Conservation (phyloP, 2,888 invertebrate genomes). For the Phalangium opilio region DNA sequence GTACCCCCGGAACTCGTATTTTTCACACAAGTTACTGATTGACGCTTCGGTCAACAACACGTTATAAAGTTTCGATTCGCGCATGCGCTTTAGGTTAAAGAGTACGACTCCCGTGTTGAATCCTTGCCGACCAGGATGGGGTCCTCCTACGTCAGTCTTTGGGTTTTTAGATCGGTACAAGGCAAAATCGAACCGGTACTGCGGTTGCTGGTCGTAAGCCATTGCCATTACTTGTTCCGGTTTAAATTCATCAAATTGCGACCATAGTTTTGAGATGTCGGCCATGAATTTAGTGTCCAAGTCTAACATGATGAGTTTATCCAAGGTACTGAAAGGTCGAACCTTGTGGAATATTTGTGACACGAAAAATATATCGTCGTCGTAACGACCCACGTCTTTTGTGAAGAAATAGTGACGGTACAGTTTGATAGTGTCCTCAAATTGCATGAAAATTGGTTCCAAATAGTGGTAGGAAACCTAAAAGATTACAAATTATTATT, state of each 20-base stretch:
- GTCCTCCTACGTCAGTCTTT: slow-evolving; percentile 44
- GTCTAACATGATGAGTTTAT: slow-evolving; percentile 52
- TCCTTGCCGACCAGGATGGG: slow-evolving; percentile 43
- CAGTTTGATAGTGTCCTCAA: slow-evolving; percentile 45
- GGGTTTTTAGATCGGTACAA: slow-evolving; percentile 46
- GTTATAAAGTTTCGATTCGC: slow-evolving; percentile 44
- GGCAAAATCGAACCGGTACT: slow-evolving; percentile 57
- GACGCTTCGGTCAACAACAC: slow-evolving; percentile 32
- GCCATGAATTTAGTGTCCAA: slow-evolving; percentile 56
- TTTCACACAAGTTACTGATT: slow-evolving; percentile 26
- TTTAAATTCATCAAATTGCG: slow-evolving; percentile 50
- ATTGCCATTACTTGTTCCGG: slow-evolving; percentile 49
- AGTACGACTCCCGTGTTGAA: slow-evolving; percentile 65
- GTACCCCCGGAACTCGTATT: slow-evolving; percentile 42
- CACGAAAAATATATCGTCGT: slow-evolving; percentile 59
- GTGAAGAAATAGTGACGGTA: slow-evolving; percentile 54
- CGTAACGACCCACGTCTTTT: slow-evolving; percentile 55
- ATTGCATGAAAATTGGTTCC: slow-evolving; percentile 40
- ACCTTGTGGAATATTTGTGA: slow-evolving; percentile 55
- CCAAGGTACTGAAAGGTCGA: slow-evolving; percentile 41
- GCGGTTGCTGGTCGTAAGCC: slow-evolving; percentile 56
- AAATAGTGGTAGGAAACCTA: slow-evolving; percentile 46
- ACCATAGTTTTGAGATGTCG: slow-evolving; percentile 49
- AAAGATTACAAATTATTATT: too few relatives aligned
- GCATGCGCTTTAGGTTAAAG: slow-evolving; percentile 48